Evolutionary conservation across 2,888 invertebrate genomes (phyloP).

Genomic region (Drosophila atroscutellata): DNA sequence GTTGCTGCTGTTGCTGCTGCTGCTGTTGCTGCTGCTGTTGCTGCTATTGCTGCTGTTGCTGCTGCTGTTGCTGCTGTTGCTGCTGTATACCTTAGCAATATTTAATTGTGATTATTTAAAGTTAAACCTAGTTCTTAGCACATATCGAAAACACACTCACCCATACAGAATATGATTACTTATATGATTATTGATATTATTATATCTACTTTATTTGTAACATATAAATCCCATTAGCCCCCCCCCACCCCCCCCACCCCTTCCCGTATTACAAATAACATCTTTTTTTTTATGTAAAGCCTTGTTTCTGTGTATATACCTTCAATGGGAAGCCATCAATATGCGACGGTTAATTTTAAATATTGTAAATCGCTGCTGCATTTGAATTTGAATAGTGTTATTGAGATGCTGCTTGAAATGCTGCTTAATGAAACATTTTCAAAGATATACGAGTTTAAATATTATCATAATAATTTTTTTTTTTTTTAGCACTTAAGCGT

Average conservation of each 20-base stretch:
- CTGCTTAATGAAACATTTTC: slow-evolving; percentile 50
- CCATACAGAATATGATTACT: slow-evolving; percentile 20
- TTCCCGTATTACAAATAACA: slow-evolving; percentile 13
- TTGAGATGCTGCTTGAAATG: slow-evolving; percentile 35
- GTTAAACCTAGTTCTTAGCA: slow-evolving; percentile 59
- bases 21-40: not conserved
- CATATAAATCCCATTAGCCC: slow-evolving; percentile 30
- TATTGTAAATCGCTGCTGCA: slow-evolving; percentile 41
- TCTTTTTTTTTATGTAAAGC: slow-evolving; percentile 40
- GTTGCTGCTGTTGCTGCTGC: not conserved
- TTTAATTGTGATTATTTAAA: slow-evolving; percentile 76
- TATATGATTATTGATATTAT: slow-evolving; percentile 36
- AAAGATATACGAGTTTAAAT: slow-evolving; percentile 55
- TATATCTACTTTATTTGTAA: slow-evolving; percentile 33
- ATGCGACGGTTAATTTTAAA: slow-evolving; percentile 42
- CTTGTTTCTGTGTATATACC: slow-evolving; percentile 41
- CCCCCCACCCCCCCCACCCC: slow-evolving; percentile 3
- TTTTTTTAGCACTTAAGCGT: slow-evolving; percentile 47
- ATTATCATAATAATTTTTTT: slow-evolving; percentile 22
- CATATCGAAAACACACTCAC: slow-evolving; percentile 14
- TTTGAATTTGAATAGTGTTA: slow-evolving; percentile 23
- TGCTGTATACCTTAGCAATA: slow-evolving; percentile 64
- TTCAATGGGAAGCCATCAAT: slow-evolving; percentile 31
- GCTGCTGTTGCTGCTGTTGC: slow-evolving; percentile 35
- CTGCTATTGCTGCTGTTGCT: not conserved